Base-by-base conservation (phyloP, 2,888 invertebrate species). In the Drosophila imparisetae region DNA sequence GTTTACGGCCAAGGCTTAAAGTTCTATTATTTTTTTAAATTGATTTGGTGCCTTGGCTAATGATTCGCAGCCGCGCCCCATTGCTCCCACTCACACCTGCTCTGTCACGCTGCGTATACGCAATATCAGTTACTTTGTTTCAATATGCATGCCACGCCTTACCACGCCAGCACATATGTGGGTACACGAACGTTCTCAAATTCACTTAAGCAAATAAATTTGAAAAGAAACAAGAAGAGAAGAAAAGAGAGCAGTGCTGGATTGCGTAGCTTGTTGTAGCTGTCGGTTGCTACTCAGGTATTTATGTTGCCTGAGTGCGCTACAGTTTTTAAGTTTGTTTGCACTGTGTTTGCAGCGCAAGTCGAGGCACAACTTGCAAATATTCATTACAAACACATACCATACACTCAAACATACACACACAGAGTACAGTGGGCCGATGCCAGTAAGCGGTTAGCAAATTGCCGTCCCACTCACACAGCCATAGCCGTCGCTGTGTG, bases 191-290 rank as follows among this genome's bases (percentile, higher is more conserved):
- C 15, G 15, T 45, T 45, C 81, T 63, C 73, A 84, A 80, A 85
- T 87, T 85, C 89, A 85, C 85, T 85, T 89, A 86, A 86, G 87
- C 84, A 85, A 85, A 85, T 89, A 85, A 80, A 89, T 86, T 86
- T 75, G 64, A 60, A 53, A 66, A 60, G 59, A 64, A 32, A 54
- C 27, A 24, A 61, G 45, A 32, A 24, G 34, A 55, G 36, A 60
- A 27, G 24, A 32, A 45, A 66, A 61, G 34, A 40, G 58, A 70
- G 66, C 53, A 63, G n/a, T 38, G 21, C 55, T 21, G 42, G 13
- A 4, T 40, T n/a, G 10, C n/a, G 40, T n/a, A n/a, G 40, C 40
- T 21, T 21, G 54, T 54, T 67, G 66, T 53, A 76, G 66, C 36
- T 83, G 73, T 79, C 80, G 75, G 45, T 15, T 45, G 15, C 45